Evolutionary conservation across 37 sponge, comb jelly and placozoan genomes (phyloP), one percentile per base, ranked within the genome.

Genomic region (Geodia barretti): DNA sequence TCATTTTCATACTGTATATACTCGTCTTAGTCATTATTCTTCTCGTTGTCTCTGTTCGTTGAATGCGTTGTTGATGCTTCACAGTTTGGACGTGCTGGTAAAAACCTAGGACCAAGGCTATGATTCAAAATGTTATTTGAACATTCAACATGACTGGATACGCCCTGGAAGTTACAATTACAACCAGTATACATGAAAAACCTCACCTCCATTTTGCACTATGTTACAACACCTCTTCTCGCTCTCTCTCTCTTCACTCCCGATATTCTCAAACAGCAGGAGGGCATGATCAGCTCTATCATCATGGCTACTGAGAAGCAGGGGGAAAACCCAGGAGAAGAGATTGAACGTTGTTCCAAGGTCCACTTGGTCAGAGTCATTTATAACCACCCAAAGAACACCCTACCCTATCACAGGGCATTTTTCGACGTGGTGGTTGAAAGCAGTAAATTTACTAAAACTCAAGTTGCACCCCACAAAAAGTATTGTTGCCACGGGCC

Each of bases 231-330:
- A n/a, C n/a, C n/a, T 68, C 34, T 7, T 14, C 14, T 20, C 20
- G 20, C 20, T 23, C 20, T 23, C 61, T 59, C 17, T 59, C 20
- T 59, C 20, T n/a, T 17, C 20, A 20, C 20, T 59, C 61, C 20
- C 20, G 17, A 23, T 59, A 28, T 67, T 17, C 11, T 32, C 24
- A 4, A 11, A 14, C 0, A 64, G 80, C 86, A 93, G 78, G 72
- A 90, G 21, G 68, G n/a, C n/a, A n/a, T n/a, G n/a, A n/a, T n/a
- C n/a, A 68, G 11, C 79, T 94, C 38, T 90, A 87, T 42, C 62
- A n/a, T 94, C 23, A 75, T 87, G 82, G 80, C 90, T 20, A 31
- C 90, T 39, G 82, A 84, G 62, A 71, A 69, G 59, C 66, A 83
- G 20, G 88, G 73, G 5, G 87, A 87, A 60, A n/a, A n/a, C n/a